phyloP scores from a whole-genome alignment of 2,888 invertebrate genomes.

The Empis stercorea region DNA sequence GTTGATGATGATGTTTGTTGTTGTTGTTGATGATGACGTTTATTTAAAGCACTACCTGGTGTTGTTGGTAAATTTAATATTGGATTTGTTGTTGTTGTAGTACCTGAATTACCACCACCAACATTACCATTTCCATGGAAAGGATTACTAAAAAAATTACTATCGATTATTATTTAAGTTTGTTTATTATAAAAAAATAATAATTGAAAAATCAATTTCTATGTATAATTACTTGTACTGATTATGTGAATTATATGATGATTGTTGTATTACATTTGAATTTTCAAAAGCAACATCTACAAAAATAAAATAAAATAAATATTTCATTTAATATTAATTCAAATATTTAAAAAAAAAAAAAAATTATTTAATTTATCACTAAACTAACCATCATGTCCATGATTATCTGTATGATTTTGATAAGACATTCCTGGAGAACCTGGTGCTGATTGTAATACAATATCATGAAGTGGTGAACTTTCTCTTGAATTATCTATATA shows the following conservation, averaged over 20 bases:
- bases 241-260: conserved; percentile 29
- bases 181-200: too few species aligned
- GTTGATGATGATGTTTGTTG: conserved; percentile 7
- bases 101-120: conserved; percentile 14
- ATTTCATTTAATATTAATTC: neutral
- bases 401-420: conserved; percentile 26
- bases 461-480: conserved; percentile 78
- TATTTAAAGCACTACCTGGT: neutral
- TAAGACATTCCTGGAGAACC: conserved; percentile 49
- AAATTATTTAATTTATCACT: conserved; percentile 7
- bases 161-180: too few species aligned
- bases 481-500: conserved; percentile 57
- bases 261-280: conserved; percentile 23
- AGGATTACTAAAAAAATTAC: too few species aligned
- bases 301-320: neutral
- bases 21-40: conserved; percentile 9
- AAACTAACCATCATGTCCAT: conserved; percentile 25
- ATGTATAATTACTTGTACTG: conserved; percentile 31
- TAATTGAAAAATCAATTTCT: too few species aligned
- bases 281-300: neutral
- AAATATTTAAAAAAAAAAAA: neutral
- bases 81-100: neutral
- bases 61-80: neutral
- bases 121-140: conserved; percentile 14
- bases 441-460: conserved; percentile 46